Conservation (phyloP, 2,888 invertebrate genomes). For the Sympetrum striolatum region DNA sequence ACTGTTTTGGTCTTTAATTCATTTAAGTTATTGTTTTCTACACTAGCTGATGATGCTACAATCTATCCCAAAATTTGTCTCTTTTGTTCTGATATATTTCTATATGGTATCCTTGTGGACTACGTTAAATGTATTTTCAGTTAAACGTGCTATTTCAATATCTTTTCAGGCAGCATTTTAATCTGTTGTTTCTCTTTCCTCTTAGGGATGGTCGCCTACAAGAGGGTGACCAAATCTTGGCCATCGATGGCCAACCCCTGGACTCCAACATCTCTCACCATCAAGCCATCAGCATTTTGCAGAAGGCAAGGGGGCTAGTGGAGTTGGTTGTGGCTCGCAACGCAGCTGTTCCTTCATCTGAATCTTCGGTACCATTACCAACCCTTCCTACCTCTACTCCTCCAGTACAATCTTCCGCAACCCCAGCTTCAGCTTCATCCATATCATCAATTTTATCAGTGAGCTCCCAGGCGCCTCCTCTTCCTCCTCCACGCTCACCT, state of each 20-base stretch:
- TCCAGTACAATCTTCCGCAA: neutral
- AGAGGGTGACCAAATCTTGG: constrained; percentile 84
- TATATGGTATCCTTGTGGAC: too few species aligned
- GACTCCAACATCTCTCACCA: constrained; percentile 84
- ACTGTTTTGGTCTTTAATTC: too few species aligned
- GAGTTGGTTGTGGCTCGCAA: constrained; percentile 70
- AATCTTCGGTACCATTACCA: constrained; percentile 48
- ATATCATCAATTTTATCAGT: neutral
- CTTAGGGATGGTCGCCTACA: constrained; percentile 72
- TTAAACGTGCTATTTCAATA: too few species aligned
- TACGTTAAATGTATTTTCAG: too few species aligned
- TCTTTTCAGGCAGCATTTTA: neutral
- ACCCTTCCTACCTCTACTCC: constrained; percentile 25
- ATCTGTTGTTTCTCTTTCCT: constrained; percentile 45
- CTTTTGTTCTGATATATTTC: neutral
- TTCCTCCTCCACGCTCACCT: constrained; percentile 45
- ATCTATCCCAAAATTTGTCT: too few species aligned
- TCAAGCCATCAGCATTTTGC: constrained; percentile 78
- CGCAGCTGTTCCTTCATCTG: constrained; percentile 51
- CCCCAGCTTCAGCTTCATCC: constrained; percentile 48
- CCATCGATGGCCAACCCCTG: constrained; percentile 80
- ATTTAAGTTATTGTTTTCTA: too few species aligned
- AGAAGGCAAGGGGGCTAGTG: constrained; percentile 75
- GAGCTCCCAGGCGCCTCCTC: constrained; percentile 27
- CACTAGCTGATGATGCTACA: too few species aligned